Percentiles rank a stretch among this genome's conserved stretches.
Conservation (phyloP, 1,140 invertebrate genomes). For the Drosophila ironensis region DNA sequence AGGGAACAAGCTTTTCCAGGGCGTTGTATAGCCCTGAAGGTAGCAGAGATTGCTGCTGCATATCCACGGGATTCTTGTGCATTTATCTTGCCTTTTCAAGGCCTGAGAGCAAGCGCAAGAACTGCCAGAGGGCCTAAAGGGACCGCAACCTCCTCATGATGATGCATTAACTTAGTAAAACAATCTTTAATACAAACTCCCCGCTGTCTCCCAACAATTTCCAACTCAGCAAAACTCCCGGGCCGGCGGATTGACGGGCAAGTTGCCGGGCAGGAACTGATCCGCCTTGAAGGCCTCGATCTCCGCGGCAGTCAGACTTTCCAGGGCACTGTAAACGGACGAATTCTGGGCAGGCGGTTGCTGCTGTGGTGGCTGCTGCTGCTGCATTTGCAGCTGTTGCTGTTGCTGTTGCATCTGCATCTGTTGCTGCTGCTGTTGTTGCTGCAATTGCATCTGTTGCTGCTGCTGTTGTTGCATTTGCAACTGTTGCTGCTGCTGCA, state of each 20-base stretch:
- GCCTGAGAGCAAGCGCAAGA: no score
- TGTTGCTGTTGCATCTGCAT: slow-evolving; percentile 2
- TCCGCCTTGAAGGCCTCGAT: slow-evolving; percentile 75
- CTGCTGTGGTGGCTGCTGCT: neutral
- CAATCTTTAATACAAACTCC: neutral
- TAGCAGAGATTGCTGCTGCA: no score
- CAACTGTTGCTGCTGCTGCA: slow-evolving; percentile 16
- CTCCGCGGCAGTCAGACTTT: slow-evolving; percentile 58
- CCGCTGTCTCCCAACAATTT: no score
- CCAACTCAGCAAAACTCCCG: slow-evolving; percentile 54
- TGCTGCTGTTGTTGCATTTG: slow-evolving; percentile 20
- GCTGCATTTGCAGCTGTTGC: neutral
- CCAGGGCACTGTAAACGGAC: slow-evolving; percentile 56
- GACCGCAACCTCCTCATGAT: no score
- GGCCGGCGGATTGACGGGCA: slow-evolving; percentile 72
- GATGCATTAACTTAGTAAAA: slow-evolving; percentile 19
- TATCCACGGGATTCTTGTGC: no score
- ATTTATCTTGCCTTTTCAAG: no score
- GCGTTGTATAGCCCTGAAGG: no score
- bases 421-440: neutral
- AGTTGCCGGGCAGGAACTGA: slow-evolving; percentile 51
- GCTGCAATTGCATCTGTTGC: neutral
- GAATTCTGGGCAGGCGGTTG: neutral
- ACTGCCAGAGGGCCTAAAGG: no score
- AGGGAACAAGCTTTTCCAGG: no score